A percentile compares a stretch with the other conserved stretches of the same genome.
phyloP scores from a whole-genome alignment of 2,113 vertebrate species.

The Vulpes lagopus region DNA sequence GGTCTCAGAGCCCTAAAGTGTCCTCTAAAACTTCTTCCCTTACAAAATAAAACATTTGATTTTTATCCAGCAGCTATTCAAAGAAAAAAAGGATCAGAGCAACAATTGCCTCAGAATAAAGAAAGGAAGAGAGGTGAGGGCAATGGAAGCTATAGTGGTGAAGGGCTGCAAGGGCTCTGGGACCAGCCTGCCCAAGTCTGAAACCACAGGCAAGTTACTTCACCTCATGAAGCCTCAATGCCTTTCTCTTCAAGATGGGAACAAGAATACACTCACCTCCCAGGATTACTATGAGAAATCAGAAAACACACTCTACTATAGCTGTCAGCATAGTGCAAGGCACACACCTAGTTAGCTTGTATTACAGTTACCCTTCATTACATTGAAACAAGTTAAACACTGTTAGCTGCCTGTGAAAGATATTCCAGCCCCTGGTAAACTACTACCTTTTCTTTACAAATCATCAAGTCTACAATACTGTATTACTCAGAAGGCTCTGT shows the following conservation, averaged over 20 bases:
- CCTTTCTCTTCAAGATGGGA: neutral
- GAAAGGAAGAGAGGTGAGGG: neutral
- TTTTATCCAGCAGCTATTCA: neutral
- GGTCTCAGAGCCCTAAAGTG: neutral
- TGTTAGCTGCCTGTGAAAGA: neutral
- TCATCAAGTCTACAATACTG: neutral
- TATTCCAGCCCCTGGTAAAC: neutral
- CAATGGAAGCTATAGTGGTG: neutral
- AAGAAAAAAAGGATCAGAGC: neutral
- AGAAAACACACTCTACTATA: neutral
- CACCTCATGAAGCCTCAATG: neutral
- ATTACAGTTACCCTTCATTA: neutral
- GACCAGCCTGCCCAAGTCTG: neutral
- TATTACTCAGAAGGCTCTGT: neutral
- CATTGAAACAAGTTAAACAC: neutral
- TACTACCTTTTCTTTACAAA: neutral
- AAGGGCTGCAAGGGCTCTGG: neutral
- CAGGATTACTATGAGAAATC: neutral
- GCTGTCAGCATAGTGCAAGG: neutral
- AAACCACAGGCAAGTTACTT: neutral
- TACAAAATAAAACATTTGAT: neutral
- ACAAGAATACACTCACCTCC: neutral
- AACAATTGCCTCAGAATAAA: neutral
- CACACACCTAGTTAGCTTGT: neutral
- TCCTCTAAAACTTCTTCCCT: neutral